Evolutionary conservation across 2,888 invertebrate genomes (phyloP).

Genomic region (Scelioninae gen. 1): DNA sequence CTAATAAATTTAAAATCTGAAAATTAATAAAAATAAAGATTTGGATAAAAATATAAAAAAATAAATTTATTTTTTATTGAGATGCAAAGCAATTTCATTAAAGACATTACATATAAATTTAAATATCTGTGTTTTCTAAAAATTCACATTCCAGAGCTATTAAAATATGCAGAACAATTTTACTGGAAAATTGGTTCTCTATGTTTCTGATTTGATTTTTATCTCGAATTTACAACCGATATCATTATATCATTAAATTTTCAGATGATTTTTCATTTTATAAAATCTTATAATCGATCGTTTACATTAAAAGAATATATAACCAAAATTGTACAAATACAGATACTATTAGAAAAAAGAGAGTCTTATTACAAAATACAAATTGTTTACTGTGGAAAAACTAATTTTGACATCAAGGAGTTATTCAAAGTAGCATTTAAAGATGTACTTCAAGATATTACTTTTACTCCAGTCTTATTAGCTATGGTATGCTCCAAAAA

Average conservation of each 20-base stretch:
- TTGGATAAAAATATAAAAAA: too few species aligned
- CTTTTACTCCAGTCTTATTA: conserved; percentile 7
- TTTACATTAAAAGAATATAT: not conserved
- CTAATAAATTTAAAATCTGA: too few species aligned
- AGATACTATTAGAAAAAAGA: conserved; percentile 35
- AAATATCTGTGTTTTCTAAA: too few species aligned
- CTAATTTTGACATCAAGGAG: conserved; percentile 19
- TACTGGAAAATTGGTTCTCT: too few species aligned
- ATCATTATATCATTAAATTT: not conserved
- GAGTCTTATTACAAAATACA: conserved; percentile 29
- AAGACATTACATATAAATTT: too few species aligned
- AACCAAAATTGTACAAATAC: conserved; percentile 43
- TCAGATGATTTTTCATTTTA: conserved; percentile 25
- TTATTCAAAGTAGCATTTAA: conserved; percentile 27
- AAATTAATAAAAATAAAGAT: too few species aligned
- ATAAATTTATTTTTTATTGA: too few species aligned
- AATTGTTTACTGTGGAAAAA: conserved; percentile 45
- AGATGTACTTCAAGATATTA: conserved; percentile 9
- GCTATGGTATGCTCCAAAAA: conserved; percentile 32
- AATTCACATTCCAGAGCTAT: too few species aligned
- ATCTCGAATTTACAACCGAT: not conserved
- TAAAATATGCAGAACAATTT: too few species aligned
- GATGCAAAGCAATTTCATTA: too few species aligned
- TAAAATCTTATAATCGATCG: conserved; percentile 25
- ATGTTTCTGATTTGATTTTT: not conserved